These are phyloP conservation scores for Florisuga fusca DNA, from an alignment of 2,797 vertebrate species.

Conservation along the genomic window DNA sequence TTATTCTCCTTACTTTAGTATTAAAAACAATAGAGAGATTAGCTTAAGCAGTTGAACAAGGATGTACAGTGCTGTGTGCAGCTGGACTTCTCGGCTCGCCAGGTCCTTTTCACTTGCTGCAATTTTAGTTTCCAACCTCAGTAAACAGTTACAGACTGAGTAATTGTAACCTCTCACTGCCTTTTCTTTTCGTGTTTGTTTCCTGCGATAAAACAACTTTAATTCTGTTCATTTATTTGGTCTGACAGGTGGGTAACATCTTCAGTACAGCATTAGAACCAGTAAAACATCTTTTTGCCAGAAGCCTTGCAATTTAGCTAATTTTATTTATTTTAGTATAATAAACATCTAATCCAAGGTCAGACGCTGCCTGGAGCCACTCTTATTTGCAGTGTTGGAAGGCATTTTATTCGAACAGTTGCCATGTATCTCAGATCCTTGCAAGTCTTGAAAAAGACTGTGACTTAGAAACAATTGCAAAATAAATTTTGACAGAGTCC, in stretches of 20 bases:
- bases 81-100: not conserved
- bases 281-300: conserved; percentile 30
- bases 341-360: conserved; percentile 2
- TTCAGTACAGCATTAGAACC: not conserved
- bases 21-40: not conserved
- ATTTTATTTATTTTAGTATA: conserved; percentile 50
- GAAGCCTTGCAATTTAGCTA: conserved; percentile 13
- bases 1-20: not conserved
- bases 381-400: not conserved
- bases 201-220: conserved; percentile 13
- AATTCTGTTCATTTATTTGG: conserved; percentile 18
- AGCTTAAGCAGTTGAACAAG: not conserved
- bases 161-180: not conserved
- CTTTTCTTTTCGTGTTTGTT: conserved; percentile 4
- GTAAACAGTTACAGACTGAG: not conserved
- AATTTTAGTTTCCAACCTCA: not conserved
- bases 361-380: conserved; percentile 29
- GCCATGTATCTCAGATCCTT: not conserved
- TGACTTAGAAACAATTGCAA: not conserved
- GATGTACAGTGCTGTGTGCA: not conserved
- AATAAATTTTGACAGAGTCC: not conserved
- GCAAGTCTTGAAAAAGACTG: not conserved
- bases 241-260: not conserved
- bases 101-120: not conserved
- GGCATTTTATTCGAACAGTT: not conserved